A percentile compares a stretch with the other conserved stretches of the same genome.
Conservation (phyloP, 2,888 invertebrate species). For the Harpagoxenus sublaevis region DNA sequence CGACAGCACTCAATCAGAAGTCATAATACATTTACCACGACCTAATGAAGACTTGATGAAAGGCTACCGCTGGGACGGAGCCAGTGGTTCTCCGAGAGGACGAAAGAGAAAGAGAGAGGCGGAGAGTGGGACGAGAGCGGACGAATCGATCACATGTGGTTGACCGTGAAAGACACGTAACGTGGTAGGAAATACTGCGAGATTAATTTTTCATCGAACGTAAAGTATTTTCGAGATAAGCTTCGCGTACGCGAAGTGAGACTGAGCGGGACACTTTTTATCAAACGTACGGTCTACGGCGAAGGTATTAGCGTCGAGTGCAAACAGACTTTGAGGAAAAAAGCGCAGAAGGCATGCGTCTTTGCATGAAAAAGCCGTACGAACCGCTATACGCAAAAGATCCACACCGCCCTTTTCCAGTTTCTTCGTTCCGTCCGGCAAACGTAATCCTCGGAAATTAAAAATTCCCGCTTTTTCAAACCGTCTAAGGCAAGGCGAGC, state of each 20-base stretch:
- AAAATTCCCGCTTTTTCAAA: conserved; percentile 81
- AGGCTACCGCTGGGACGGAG: conserved; percentile 80
- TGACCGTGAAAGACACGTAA: not conserved
- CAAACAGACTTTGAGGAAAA: conserved; percentile 71
- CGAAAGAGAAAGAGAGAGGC: not conserved
- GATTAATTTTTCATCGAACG: not conserved
- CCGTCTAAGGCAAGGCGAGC: conserved; percentile 70
- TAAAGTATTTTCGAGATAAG: not conserved
- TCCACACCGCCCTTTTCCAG: conserved; percentile 27
- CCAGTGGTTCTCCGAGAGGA: conserved; percentile 75
- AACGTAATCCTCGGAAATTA: conserved; percentile 84
- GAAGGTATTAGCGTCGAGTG: conserved; percentile 61
- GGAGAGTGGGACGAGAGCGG: conserved; percentile 9
- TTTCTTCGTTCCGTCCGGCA: conserved; percentile 33
- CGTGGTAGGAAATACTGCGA: not conserved
- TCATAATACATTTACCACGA: conserved; percentile 86
- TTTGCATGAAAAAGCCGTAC: conserved; percentile 8
- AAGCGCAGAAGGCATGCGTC: conserved; percentile 49
- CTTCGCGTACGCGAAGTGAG: not conserved
- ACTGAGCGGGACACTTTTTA: not conserved
- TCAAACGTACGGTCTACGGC: conserved; percentile 49
- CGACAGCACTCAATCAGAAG: conserved; percentile 86
- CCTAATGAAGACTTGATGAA: conserved; percentile 86
- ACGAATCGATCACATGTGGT: conserved; percentile 36
- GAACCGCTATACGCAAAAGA: not conserved